Percentiles rank a stretch among this genome's conserved stretches.
phyloP scores from a whole-genome alignment of 2,888 invertebrate species.

The Phyllotreta cruciferae region DNA sequence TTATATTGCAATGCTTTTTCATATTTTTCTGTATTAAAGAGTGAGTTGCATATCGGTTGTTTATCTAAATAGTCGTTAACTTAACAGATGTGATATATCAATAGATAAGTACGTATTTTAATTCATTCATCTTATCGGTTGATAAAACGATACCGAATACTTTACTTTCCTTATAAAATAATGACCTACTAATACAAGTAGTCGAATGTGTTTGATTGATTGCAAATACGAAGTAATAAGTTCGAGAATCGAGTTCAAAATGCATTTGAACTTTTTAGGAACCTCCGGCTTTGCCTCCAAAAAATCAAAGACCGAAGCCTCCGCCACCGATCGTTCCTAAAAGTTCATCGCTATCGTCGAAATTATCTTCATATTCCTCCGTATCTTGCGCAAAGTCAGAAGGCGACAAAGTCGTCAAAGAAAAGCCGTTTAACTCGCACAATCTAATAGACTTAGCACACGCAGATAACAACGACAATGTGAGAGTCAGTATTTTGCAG shows the following conservation, averaged over 20 bases:
- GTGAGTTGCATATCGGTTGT: too few species aligned
- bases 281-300: slow-evolving; percentile 57
- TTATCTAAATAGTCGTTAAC: too few species aligned
- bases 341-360: slow-evolving; percentile 31
- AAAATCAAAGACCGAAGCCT: slow-evolving; percentile 54
- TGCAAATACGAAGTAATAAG: too few species aligned
- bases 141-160: too few species aligned
- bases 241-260: not conserved
- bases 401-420: slow-evolving; percentile 24
- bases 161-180: too few species aligned
- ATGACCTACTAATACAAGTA: too few species aligned
- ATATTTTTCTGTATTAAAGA: not conserved
- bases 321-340: slow-evolving; percentile 47
- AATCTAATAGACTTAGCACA: slow-evolving; percentile 68
- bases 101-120: too few species aligned
- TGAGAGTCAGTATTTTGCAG: slow-evolving; percentile 77
- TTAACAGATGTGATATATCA: too few species aligned
- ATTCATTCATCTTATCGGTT: too few species aligned
- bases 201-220: too few species aligned
- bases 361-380: slow-evolving; percentile 36
- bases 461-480: slow-evolving; percentile 62
- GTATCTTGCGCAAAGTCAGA: slow-evolving; percentile 32
- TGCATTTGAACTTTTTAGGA: slow-evolving; percentile 36
- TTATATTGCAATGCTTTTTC: not conserved
- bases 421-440: slow-evolving; percentile 31